Evolutionary conservation across 2,797 vertebrate species (phyloP).

Genomic region (Spinus olivaceus): DNA sequence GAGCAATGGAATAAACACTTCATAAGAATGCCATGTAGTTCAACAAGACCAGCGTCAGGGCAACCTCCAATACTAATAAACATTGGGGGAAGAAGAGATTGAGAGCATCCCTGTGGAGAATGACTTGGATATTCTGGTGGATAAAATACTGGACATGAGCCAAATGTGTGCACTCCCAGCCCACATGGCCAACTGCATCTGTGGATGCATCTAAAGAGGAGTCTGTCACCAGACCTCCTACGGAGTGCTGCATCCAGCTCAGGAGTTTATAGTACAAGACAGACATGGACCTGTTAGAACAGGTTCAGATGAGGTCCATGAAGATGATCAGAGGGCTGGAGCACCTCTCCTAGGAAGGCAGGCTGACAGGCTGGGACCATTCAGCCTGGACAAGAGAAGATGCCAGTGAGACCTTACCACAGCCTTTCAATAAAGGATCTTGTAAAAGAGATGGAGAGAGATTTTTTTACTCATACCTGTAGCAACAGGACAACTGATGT

Average conservation of each 20-base stretch:
- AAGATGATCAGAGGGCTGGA: not conserved
- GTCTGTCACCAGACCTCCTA: fast-evolving
- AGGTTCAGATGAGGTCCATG: not conserved
- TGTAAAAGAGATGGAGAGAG: not conserved
- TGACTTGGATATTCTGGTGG: not conserved
- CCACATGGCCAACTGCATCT: not conserved
- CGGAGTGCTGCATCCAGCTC: not conserved
- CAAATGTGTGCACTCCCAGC: fast-evolving
- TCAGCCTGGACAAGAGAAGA: not conserved
- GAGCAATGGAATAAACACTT: not conserved
- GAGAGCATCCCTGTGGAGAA: not conserved
- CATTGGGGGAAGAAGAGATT: fast-evolving
- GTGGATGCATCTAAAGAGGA: not conserved
- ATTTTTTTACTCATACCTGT: not conserved
- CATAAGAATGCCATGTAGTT: fast-evolving
- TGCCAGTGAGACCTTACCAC: fast-evolving
- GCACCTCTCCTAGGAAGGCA: not conserved
- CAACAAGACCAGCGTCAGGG: not conserved
- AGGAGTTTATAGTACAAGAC: fast-evolving
- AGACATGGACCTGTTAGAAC: not conserved
- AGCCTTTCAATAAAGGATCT: not conserved
- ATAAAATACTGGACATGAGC: not conserved
- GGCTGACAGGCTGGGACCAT: not conserved
- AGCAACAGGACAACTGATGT: not conserved
- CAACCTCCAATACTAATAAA: not conserved